Evolutionary conservation across 2,113 vertebrate species (phyloP).

Genomic region (Equus przewalskii): DNA sequence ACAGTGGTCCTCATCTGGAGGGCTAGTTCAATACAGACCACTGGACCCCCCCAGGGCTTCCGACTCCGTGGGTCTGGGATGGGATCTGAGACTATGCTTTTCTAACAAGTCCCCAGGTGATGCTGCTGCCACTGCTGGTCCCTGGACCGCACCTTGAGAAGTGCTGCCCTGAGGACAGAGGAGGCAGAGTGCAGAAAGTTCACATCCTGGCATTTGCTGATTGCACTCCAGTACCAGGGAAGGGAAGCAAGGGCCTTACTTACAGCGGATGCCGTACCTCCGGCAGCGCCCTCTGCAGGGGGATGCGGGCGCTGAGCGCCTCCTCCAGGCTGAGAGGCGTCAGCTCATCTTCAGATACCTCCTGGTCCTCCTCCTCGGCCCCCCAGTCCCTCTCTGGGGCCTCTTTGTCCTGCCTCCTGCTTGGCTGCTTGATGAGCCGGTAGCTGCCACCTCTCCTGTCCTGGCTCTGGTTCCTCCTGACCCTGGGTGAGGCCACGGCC

Average conservation of each 20-base stretch:
- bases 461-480: slow-evolving; percentile 85
- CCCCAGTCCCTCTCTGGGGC: slow-evolving; percentile 66
- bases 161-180: neutral
- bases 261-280: slow-evolving; percentile 92
- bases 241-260: slow-evolving; percentile 83
- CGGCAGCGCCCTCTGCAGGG: slow-evolving; percentile 89
- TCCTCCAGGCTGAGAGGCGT: slow-evolving; percentile 83
- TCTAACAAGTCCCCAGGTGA: neutral
- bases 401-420: slow-evolving; percentile 76
- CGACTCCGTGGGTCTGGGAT: neutral
- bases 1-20: neutral
- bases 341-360: slow-evolving; percentile 49
- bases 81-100: neutral
- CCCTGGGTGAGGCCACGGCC: slow-evolving; percentile 85
- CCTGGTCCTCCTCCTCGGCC: slow-evolving; percentile 69
- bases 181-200: neutral
- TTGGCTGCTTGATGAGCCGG: slow-evolving; percentile 86
- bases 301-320: slow-evolving; percentile 85
- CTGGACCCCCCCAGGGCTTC: neutral
- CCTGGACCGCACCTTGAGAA: neutral
- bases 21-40: neutral
- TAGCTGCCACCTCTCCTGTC: slow-evolving; percentile 87
- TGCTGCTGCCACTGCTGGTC: neutral
- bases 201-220: neutral
- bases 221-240: fast-evolving